These are phyloP conservation scores for Labroides dimidiatus DNA, from an alignment of 2,797 vertebrate species.

Conservation along the genomic window DNA sequence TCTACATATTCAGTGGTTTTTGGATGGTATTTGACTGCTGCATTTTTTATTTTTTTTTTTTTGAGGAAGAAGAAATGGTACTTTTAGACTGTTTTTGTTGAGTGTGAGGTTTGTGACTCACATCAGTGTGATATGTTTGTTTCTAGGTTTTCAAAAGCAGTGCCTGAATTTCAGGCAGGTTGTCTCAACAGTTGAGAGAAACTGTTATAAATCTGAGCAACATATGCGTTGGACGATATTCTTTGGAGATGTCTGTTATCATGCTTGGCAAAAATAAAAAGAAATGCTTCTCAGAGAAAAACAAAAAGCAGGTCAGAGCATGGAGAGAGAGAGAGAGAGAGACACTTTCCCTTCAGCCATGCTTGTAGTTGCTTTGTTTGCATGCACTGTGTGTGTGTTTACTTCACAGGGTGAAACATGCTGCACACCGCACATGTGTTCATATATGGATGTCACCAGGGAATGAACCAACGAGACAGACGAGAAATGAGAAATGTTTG, in stretches of 20 bases:
- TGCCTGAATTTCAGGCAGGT: slow-evolving; percentile 18
- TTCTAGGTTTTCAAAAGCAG: not conserved
- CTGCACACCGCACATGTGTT: not conserved
- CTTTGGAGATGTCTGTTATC: slow-evolving; percentile 24
- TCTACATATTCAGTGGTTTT: not conserved
- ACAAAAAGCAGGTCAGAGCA: not conserved
- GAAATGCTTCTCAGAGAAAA: slow-evolving; percentile 15
- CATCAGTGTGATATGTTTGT: not conserved
- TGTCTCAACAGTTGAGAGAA: slow-evolving; percentile 24
- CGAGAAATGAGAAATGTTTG: slow-evolving; percentile 10
- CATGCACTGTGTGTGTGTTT: not conserved
- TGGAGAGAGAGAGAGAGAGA: not conserved
- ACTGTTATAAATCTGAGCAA: slow-evolving; percentile 32
- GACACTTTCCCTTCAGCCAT: slow-evolving; percentile 4
- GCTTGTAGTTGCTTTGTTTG: not conserved
- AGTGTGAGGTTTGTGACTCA: not conserved
- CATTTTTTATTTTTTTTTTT: too few species aligned
- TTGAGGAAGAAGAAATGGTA: not conserved
- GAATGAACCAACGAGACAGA: slow-evolving; percentile 8
- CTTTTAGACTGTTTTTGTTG: not conserved
- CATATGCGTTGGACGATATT: slow-evolving; percentile 36
- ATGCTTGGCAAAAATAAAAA: slow-evolving; percentile 26
- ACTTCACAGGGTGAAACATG: not conserved
- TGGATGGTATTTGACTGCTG: not conserved
- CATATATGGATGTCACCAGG: slow-evolving; percentile 4